Conservation (phyloP, 2,113 vertebrate genomes). For the Peromyscus polionotus region DNA sequence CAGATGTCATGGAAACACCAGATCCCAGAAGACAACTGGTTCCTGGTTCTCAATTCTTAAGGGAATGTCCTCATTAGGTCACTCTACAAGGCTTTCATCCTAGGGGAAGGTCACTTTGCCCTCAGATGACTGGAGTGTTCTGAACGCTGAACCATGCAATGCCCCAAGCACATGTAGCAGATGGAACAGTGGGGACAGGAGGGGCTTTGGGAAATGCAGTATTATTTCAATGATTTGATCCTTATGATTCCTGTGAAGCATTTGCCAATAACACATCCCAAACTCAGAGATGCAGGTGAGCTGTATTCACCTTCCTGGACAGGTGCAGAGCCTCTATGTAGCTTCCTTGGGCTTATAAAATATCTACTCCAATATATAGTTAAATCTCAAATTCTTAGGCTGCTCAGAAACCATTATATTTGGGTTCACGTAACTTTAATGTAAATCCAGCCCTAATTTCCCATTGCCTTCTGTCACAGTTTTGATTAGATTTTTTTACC, state of each 20-base stretch:
- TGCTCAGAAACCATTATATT: conserved; percentile 51
- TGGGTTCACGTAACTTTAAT: neutral
- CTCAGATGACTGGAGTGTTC: conserved; percentile 54
- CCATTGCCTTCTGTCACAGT: neutral
- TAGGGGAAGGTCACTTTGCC: conserved; percentile 73
- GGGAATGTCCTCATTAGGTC: conserved; percentile 61
- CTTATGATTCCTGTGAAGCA: conserved; percentile 42
- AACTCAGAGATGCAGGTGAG: neutral
- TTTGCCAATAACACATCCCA: neutral
- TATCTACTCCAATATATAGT: neutral
- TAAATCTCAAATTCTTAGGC: conserved; percentile 51
- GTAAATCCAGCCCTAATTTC: neutral
- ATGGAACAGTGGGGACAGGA: conserved; percentile 57
- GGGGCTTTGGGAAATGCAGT: conserved; percentile 53
- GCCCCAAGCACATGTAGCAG: conserved; percentile 68
- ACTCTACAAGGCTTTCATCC: conserved; percentile 44
- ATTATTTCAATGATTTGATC: conserved; percentile 57
- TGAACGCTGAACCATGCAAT: conserved; percentile 29
- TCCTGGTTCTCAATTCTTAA: conserved; percentile 25
- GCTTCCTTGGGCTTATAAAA: neutral
- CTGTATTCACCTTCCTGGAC: neutral
- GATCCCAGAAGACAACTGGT: conserved; percentile 12
- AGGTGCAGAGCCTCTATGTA: neutral
- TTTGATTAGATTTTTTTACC: neutral
- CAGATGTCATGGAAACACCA: neutral